These are phyloP conservation scores for Sciurus vulgaris DNA, from an alignment of 2,797 vertebrate genomes.

Conservation along the genomic window DNA sequence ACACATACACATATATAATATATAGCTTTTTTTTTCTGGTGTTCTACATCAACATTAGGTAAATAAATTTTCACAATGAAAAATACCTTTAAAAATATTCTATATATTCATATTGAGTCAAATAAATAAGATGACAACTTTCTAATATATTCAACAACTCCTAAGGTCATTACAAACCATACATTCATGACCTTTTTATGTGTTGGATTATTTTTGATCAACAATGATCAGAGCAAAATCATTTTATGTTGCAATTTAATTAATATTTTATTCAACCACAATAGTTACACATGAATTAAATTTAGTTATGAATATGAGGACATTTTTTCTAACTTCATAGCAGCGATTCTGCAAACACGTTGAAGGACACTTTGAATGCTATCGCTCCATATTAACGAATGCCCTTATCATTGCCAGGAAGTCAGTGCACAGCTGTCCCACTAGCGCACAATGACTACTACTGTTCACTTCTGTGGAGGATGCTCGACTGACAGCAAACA, in stretches of 20 bases:
- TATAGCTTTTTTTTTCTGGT: neutral
- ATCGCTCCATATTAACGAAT: conserved; percentile 27
- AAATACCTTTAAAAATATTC: conserved; percentile 34
- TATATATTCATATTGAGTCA: neutral
- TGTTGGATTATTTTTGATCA: neutral
- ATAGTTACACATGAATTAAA: conserved; percentile 29
- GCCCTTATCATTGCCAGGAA: conserved; percentile 6
- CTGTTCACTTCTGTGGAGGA: neutral
- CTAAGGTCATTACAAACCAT: neutral
- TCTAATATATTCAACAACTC: neutral
- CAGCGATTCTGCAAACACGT: neutral
- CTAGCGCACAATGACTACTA: neutral
- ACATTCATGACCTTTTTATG: neutral
- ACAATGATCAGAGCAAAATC: neutral
- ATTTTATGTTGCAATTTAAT: conserved; percentile 27
- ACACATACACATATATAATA: too few relatives aligned
- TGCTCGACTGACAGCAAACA: too few relatives aligned
- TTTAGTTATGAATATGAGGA: conserved; percentile 37
- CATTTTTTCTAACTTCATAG: neutral
- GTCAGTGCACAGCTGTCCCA: conserved; percentile 14
- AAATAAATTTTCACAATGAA: neutral
- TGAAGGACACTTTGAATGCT: conserved; percentile 25
- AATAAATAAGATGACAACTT: neutral
- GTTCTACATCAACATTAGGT: conserved; percentile 16
- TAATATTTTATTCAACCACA: neutral